Base-by-base conservation (phyloP, 1,140 invertebrate species). In the Aphelenchoides avenae region DNA sequence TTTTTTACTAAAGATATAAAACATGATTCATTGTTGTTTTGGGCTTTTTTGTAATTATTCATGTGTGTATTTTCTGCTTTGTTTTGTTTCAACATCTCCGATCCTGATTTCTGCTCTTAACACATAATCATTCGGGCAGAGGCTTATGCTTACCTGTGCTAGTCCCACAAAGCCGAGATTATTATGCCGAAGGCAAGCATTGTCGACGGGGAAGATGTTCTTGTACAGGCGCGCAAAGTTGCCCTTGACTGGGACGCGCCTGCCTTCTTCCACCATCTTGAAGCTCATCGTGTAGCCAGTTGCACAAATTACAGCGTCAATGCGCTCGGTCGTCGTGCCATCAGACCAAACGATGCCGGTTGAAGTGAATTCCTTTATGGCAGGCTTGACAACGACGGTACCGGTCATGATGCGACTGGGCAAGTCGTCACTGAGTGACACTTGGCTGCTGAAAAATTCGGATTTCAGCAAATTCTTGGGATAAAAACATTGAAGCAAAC, bases 121-220 rank as follows among this genome's bases (percentile, higher is more conserved):
- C n/a, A n/a, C n/a, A n/a, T n/a, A n/a, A n/a, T n/a, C n/a, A n/a
- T n/a, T n/a, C n/a, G 34, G 34, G n/a, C n/a, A n/a, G n/a, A n/a
- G n/a, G n/a, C n/a, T n/a, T n/a, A n/a, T n/a, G n/a, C n/a, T n/a
- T n/a, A n/a, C n/a, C n/a, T 68, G 65, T 31, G 81, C 62, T 18
- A 80, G 75, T 4, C 82, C 82, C 42, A 83, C 79, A 5, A 83
- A 61, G 18, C 79, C 77, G 40, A 83, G 57, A 1, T 79, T 79
- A 5, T 61, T 73, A 31, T 78, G 77, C n/a, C n/a, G n/a, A 31
- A 79, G 77, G 34, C 73, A 57, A 26, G 59, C 52, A 5, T 77
- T 52, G 26, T 79, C 39, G 11, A 79, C 77, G 20, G 78, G 78
- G 41, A 79, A 81, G 52, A 80, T 75, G 53, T 77, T 77, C 53